A percentile compares a stretch with the other conserved stretches of the same genome.
phyloP scores from a whole-genome alignment of 2,113 vertebrate genomes.

The Ondatra zibethicus region DNA sequence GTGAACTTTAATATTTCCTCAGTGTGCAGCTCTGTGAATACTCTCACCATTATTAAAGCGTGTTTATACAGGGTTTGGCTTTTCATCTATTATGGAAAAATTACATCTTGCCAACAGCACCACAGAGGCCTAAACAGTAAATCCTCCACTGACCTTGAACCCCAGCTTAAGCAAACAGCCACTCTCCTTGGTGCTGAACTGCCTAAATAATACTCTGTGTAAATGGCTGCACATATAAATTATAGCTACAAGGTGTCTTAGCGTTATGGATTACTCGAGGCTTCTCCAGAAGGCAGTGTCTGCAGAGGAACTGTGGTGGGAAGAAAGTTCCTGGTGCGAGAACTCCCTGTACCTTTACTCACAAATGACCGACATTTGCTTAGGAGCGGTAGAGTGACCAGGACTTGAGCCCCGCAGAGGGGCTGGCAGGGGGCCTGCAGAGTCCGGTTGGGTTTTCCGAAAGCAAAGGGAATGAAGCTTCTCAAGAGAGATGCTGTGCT shows the following conservation, averaged over 20 bases:
- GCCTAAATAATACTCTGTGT: accelerated
- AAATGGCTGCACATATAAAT: slow-evolving; percentile 63
- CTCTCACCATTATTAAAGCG: slow-evolving; percentile 76
- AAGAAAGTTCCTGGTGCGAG: slow-evolving; percentile 7
- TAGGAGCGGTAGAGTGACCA: neutral
- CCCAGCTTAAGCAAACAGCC: slow-evolving; percentile 66
- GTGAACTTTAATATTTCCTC: slow-evolving; percentile 79
- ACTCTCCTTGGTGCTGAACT: slow-evolving; percentile 73
- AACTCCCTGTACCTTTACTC: slow-evolving; percentile 20
- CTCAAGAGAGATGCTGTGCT: neutral
- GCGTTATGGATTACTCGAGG: slow-evolving; percentile 53
- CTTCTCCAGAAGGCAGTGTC: slow-evolving; percentile 38
- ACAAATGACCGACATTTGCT: neutral
- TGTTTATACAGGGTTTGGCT: slow-evolving; percentile 74
- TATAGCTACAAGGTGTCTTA: slow-evolving; percentile 37
- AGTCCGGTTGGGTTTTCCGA: neutral
- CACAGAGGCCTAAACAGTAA: slow-evolving; percentile 72
- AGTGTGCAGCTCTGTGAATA: slow-evolving; percentile 43
- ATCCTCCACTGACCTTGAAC: slow-evolving; percentile 68
- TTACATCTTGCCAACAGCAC: slow-evolving; percentile 74
- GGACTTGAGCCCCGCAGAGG: neutral
- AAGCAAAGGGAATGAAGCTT: neutral
- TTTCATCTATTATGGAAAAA: slow-evolving; percentile 78
- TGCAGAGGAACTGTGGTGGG: slow-evolving; percentile 28
- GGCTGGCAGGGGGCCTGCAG: neutral